Conservation (phyloP, 2,888 invertebrate genomes). For the Synergus itoensis region DNA sequence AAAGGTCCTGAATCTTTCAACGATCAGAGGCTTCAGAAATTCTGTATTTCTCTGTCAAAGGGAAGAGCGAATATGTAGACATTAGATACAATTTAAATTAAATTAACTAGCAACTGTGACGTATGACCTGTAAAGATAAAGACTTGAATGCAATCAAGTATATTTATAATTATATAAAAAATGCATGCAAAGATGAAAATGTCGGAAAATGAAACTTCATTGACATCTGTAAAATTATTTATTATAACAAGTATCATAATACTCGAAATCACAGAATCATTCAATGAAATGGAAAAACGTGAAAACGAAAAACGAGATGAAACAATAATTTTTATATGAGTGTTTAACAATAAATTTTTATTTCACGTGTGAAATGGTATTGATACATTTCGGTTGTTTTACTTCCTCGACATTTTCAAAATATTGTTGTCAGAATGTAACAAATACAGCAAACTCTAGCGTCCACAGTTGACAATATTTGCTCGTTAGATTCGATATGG, state of each 20-base stretch:
- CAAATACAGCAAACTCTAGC: not conserved
- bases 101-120: no score
- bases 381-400: not conserved
- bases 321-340: not conserved
- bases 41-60: not conserved
- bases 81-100: not conserved
- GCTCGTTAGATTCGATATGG: not conserved
- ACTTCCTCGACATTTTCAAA: not conserved
- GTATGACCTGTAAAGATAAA: no score
- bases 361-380: not conserved
- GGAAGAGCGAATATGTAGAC: not conserved
- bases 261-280: no score
- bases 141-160: no score
- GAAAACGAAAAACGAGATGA: no score
- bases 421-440: not conserved
- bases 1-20: not conserved
- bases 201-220: no score
- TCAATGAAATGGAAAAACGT: no score
- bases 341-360: not conserved
- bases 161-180: no score
- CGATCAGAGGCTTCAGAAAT: not conserved
- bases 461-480: constrained; percentile 15
- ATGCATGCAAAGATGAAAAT: no score
- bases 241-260: no score
- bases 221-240: no score